These are phyloP conservation scores for Polyploca ridens DNA, from an alignment of 2,888 invertebrate species.

Conservation along the genomic window DNA sequence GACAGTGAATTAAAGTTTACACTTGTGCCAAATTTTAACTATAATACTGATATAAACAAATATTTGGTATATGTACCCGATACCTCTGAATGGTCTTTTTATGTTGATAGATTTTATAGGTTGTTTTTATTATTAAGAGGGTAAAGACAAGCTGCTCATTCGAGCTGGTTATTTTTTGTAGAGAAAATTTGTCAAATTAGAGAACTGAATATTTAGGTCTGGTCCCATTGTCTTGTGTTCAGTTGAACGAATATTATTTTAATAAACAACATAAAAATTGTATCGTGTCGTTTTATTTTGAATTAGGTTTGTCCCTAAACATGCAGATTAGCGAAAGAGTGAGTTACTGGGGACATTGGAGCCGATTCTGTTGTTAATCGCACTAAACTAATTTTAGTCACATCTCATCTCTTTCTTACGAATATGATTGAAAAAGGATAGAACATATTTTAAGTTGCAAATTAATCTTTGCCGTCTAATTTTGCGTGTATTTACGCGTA, in stretches of 20 bases:
- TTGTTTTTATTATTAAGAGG: slow-evolving; percentile 84
- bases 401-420: too few relatives aligned
- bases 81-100: slow-evolving; percentile 67
- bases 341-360: too few relatives aligned
- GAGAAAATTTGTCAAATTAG: slow-evolving; percentile 77
- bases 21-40: slow-evolving; percentile 79
- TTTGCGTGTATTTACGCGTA: too few relatives aligned
- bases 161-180: slow-evolving; percentile 63
- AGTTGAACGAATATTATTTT: slow-evolving; percentile 84
- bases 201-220: slow-evolving; percentile 81
- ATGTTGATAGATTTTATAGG: slow-evolving; percentile 83
- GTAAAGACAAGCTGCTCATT: slow-evolving; percentile 67
- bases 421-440: too few relatives aligned
- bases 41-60: slow-evolving; percentile 27
- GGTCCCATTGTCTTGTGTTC: slow-evolving; percentile 81
- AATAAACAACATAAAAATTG: slow-evolving; percentile 83
- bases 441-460: too few relatives aligned
- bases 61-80: slow-evolving; percentile 39
- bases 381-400: too few relatives aligned
- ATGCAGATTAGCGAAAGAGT: too few relatives aligned
- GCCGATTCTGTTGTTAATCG: too few relatives aligned
- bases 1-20: slow-evolving; percentile 53
- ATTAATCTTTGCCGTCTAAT: too few relatives aligned
- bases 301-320: neutral
- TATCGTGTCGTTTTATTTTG: slow-evolving; percentile 58